Percentiles rank a stretch among this genome's conserved stretches.
phyloP scores from a whole-genome alignment of 2,113 vertebrate genomes.

The Isichthys henryi region DNA sequence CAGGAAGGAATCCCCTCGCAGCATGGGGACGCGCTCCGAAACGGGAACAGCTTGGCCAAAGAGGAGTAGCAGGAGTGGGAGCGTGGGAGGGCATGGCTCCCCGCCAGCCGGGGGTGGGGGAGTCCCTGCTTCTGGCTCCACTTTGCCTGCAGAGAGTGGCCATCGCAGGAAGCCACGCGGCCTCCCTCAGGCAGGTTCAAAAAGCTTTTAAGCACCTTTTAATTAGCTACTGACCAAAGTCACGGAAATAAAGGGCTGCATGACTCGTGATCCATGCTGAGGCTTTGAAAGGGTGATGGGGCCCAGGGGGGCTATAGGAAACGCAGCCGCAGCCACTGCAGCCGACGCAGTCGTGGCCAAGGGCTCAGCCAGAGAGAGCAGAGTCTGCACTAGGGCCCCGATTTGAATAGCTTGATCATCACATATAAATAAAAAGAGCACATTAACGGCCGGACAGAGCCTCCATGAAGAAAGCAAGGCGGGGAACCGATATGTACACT shows the following conservation, averaged over 20 bases:
- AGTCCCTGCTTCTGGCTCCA: neutral
- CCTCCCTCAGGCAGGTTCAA: neutral
- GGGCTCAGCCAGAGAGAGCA: neutral
- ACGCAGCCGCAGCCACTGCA: neutral
- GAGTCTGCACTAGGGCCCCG: neutral
- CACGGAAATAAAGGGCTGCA: neutral
- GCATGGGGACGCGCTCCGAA: neutral
- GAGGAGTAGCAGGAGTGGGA: neutral
- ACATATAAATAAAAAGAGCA: neutral
- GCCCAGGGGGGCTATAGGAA: neutral
- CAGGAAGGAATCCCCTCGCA: neutral
- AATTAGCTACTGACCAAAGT: constrained; percentile 13
- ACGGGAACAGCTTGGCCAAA: neutral
- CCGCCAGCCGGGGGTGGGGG: neutral
- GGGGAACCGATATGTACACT: neutral
- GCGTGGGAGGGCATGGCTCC: neutral
- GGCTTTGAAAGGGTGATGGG: neutral
- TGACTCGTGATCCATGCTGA: neutral
- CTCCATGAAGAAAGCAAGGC: neutral
- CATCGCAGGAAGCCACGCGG: neutral
- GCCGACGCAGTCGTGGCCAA: neutral
- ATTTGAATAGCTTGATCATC: neutral
- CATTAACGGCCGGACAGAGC: neutral
- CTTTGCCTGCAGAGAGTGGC: neutral
- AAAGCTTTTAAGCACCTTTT: constrained; percentile 14